Evolutionary conservation across 1,140 invertebrate genomes (phyloP).

Genomic region (Camponotus pennsylvanicus): DNA sequence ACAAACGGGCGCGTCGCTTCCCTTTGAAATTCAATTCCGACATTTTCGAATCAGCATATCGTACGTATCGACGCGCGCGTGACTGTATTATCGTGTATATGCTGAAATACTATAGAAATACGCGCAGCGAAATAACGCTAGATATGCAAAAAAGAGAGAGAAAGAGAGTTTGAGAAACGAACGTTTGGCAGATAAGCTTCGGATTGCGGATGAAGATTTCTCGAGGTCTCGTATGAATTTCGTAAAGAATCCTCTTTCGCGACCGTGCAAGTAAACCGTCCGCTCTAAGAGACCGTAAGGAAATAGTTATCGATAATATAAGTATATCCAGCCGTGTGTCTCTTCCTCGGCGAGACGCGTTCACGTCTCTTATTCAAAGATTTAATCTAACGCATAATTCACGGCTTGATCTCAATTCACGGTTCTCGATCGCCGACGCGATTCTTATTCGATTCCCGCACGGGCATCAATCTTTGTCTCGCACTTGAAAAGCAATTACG

Average conservation of each 20-base stretch:
- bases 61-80: slow-evolving; percentile 44
- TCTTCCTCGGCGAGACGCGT: not conserved
- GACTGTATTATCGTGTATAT: slow-evolving; percentile 43
- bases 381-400: slow-evolving; percentile 61
- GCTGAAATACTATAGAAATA: slow-evolving; percentile 33
- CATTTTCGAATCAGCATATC: slow-evolving; percentile 56
- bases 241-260: slow-evolving; percentile 20
- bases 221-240: slow-evolving; percentile 34
- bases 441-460: slow-evolving; percentile 61
- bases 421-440: slow-evolving; percentile 22
- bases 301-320: not conserved
- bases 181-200: slow-evolving; percentile 23
- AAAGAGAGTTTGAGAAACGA: not conserved
- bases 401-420: slow-evolving; percentile 45
- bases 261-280: not conserved
- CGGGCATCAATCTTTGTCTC: slow-evolving; percentile 54
- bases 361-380: slow-evolving; percentile 14
- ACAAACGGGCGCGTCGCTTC: slow-evolving; percentile 9
- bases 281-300: not conserved
- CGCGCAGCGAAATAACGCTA: slow-evolving; percentile 18
- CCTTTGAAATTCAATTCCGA: slow-evolving; percentile 62
- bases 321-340: not conserved
- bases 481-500: slow-evolving; percentile 62
- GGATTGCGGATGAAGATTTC: slow-evolving; percentile 34
- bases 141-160: not conserved